Conservation (phyloP, 37 sponge, comb jelly and placozoan genomes). For the Chondrilla cf. caribensis region DNA sequence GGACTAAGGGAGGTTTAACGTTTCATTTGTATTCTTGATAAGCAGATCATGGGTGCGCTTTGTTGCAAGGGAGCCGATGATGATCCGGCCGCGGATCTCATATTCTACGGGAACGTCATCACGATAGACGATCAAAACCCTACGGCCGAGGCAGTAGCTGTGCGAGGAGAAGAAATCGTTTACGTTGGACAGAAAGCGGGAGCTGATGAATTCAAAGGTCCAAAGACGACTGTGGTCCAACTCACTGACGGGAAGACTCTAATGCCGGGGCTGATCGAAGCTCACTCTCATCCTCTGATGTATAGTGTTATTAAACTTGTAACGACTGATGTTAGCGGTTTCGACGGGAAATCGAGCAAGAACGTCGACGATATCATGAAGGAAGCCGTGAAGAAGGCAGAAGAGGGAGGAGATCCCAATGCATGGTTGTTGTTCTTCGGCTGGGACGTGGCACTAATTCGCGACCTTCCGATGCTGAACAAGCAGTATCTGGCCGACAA, state of each 20-base stretch:
- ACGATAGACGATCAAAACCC: constrained; percentile 46
- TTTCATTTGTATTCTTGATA: too few relatives aligned
- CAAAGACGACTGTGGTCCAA: constrained; percentile 26
- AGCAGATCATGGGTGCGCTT: too few relatives aligned
- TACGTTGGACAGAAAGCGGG: constrained; percentile 19
- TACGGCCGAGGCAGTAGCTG: constrained; percentile 37
- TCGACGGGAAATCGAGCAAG: background rate
- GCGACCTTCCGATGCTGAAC: constrained; percentile 26
- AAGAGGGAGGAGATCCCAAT: background rate
- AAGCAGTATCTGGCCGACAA: constrained; percentile 33
- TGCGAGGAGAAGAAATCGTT: constrained; percentile 15
- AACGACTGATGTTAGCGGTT: constrained; percentile 10
- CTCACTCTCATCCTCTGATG: constrained; percentile 41
- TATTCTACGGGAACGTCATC: constrained; percentile 42
- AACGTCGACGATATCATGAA: background rate
- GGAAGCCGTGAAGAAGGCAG: background rate
- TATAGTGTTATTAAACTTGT: background rate
- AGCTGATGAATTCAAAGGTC: background rate
- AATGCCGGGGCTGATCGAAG: constrained; percentile 62
- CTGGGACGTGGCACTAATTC: constrained; percentile 40
- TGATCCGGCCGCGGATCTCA: constrained; percentile 9
- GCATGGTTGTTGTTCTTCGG: constrained; percentile 52
- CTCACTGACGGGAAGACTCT: constrained; percentile 35
- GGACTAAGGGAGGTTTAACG: too few relatives aligned
- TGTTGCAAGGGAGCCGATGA: too few relatives aligned